A percentile compares a stretch with the other conserved stretches of the same genome.
phyloP scores from a whole-genome alignment of 2,888 invertebrate species.

The Drosophila cognata region DNA sequence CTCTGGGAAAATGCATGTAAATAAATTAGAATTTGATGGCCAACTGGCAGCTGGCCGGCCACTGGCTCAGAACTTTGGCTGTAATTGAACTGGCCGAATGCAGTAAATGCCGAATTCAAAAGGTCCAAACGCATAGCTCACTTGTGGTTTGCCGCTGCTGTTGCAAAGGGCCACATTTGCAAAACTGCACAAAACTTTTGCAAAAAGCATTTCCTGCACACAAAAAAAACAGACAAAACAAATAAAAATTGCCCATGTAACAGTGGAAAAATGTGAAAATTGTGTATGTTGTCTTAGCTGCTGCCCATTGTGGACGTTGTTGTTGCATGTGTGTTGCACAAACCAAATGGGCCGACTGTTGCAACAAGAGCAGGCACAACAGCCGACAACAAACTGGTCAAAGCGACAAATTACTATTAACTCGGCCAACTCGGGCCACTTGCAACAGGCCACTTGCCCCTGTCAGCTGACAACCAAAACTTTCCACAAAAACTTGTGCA shows the following conservation, averaged over 20 bases:
- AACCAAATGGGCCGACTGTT: constrained; percentile 38
- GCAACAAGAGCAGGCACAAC: constrained; percentile 31
- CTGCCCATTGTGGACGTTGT: constrained; percentile 1
- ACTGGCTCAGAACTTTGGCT: constrained; percentile 26
- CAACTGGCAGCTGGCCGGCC: constrained; percentile 20
- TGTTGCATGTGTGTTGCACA: constrained; percentile 32
- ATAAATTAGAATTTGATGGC: constrained; percentile 72
- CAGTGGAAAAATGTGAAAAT: constrained; percentile 15
- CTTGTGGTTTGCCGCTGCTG: constrained; percentile 15
- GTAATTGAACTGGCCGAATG: constrained; percentile 57
- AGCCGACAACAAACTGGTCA: constrained; percentile 53
- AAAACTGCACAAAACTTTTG: constrained; percentile 44
- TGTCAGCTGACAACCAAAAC: constrained; percentile 19
- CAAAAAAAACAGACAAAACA: background rate
- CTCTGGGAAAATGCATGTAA: constrained; percentile 65
- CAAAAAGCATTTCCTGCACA: constrained; percentile 38
- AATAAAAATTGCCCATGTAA: background rate
- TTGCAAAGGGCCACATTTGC: constrained; percentile 36
- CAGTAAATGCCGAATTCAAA: constrained; percentile 41
- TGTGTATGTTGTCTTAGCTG: constrained; percentile 18
- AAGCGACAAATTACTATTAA: constrained; percentile 78
- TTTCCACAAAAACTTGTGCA: constrained; percentile 31
- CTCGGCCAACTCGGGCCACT: constrained; percentile 34
- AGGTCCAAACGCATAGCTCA: constrained; percentile 23
- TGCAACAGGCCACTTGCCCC: constrained; percentile 13